Evolutionary conservation across 2,888 invertebrate genomes (phyloP).

Genomic region (Zaprionus lineosus): DNA sequence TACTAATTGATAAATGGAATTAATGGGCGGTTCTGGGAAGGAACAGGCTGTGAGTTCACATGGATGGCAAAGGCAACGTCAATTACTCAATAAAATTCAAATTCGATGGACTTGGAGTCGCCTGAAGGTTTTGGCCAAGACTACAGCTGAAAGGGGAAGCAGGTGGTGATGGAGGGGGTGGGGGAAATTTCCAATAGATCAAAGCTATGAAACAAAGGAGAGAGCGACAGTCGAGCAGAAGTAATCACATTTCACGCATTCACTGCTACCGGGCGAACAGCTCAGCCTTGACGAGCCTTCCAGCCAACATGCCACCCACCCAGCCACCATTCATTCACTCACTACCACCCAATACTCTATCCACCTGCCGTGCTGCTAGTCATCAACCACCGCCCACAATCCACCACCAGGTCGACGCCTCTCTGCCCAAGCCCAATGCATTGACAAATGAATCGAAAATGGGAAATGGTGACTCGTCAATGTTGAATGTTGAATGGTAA

Average conservation of each 20-base stretch:
- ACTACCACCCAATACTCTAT: too few relatives aligned
- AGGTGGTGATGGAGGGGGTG: not conserved
- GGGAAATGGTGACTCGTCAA: too few relatives aligned
- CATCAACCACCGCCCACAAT: not conserved
- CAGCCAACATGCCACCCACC: too few relatives aligned
- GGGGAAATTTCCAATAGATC: constrained; percentile 52
- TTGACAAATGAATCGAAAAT: constrained; percentile 34
- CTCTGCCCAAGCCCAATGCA: constrained; percentile 3
- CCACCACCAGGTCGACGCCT: not conserved
- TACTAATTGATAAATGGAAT: constrained; percentile 39
- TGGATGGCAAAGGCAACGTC: constrained; percentile 37
- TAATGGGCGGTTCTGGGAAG: constrained; percentile 12
- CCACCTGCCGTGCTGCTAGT: not conserved
- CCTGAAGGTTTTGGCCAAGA: not conserved
- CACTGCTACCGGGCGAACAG: constrained; percentile 27
- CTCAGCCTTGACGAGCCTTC: too few relatives aligned
- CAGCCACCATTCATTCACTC: too few relatives aligned
- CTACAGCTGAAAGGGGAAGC: not conserved
- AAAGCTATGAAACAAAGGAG: constrained; percentile 50
- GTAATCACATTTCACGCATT: constrained; percentile 62
- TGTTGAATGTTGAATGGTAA: too few relatives aligned
- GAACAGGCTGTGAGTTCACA: constrained; percentile 4
- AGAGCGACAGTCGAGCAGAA: constrained; percentile 27
- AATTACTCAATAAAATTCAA: constrained; percentile 60
- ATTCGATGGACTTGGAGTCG: constrained; percentile 15